Conservation (phyloP, 2,797 vertebrate species). For the Takifugu rubripes region DNA sequence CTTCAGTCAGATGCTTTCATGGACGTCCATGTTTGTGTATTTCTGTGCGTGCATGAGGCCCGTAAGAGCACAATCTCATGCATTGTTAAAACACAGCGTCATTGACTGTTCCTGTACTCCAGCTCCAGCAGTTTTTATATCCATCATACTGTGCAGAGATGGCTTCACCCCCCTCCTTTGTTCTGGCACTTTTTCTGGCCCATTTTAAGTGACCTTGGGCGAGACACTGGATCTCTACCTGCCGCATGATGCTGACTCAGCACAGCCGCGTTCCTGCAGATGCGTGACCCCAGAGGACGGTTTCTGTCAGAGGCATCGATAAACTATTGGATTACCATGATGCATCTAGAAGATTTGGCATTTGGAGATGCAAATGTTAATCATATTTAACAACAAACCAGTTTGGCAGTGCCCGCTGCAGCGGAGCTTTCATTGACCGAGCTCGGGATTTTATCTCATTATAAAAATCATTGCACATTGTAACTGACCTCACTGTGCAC, state of each 20-base stretch:
- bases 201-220: constrained; percentile 57
- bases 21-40: constrained; percentile 22
- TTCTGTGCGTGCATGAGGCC: constrained; percentile 43
- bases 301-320: constrained; percentile 23
- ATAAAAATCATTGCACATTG: background rate
- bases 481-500: constrained; percentile 21
- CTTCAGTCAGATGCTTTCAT: constrained; percentile 29
- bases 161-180: no score
- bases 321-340: constrained; percentile 18
- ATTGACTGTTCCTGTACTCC: constrained; percentile 19
- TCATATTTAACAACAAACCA: constrained; percentile 12
- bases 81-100: constrained; percentile 35
- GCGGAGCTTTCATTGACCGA: constrained; percentile 11
- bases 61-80: constrained; percentile 44
- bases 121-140: constrained; percentile 25
- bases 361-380: constrained; percentile 20
- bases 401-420: constrained; percentile 6
- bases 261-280: constrained; percentile 17
- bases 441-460: background rate
- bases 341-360: constrained; percentile 19
- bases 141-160: constrained; percentile 15
- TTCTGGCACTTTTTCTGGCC: constrained; percentile 1
- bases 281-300: constrained; percentile 15
- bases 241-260: constrained; percentile 35
- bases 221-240: constrained; percentile 42